Evolutionary conservation across 2,113 vertebrate species (phyloP).

Genomic region (Pleuronectes platessa): DNA sequence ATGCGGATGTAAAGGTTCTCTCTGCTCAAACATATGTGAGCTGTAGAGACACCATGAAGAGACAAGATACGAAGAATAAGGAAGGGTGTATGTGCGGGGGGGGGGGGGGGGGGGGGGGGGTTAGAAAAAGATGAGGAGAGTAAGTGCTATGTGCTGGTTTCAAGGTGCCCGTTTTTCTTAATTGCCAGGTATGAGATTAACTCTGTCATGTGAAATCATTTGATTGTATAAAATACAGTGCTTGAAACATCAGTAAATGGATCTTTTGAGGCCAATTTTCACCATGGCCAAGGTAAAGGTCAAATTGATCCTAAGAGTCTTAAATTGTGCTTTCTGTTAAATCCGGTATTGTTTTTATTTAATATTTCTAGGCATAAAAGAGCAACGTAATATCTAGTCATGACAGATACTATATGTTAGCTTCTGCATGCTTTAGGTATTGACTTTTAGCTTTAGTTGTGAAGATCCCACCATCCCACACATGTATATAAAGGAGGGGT

Average conservation of each 20-base stretch:
- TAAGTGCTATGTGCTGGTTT: not conserved
- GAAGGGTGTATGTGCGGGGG: not conserved
- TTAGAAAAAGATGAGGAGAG: not conserved
- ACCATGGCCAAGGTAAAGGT: not conserved
- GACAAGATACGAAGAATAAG: not conserved
- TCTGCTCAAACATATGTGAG: not conserved
- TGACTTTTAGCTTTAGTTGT: conserved; percentile 27
- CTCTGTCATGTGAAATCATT: no score
- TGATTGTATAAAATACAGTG: no score
- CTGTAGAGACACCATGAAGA: conserved; percentile 18
- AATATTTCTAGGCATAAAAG: conserved; percentile 47
- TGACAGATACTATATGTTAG: conserved; percentile 47
- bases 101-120: not conserved
- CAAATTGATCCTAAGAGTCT: conserved; percentile 79
- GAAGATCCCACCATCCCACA: conserved; percentile 31
- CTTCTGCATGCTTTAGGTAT: conserved; percentile 60
- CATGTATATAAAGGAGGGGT: conserved; percentile 16
- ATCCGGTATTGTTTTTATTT: conserved; percentile 30
- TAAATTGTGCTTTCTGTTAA: conserved; percentile 83
- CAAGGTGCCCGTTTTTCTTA: not conserved
- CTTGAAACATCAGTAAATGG: not conserved
- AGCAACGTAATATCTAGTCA: conserved; percentile 34
- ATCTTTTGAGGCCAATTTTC: not conserved
- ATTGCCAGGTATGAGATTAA: not conserved
- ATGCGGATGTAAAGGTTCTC: conserved; percentile 7